These are phyloP conservation scores for Anoplius nigerrimus DNA, from an alignment of 2,888 invertebrate genomes.

Conservation along the genomic window DNA sequence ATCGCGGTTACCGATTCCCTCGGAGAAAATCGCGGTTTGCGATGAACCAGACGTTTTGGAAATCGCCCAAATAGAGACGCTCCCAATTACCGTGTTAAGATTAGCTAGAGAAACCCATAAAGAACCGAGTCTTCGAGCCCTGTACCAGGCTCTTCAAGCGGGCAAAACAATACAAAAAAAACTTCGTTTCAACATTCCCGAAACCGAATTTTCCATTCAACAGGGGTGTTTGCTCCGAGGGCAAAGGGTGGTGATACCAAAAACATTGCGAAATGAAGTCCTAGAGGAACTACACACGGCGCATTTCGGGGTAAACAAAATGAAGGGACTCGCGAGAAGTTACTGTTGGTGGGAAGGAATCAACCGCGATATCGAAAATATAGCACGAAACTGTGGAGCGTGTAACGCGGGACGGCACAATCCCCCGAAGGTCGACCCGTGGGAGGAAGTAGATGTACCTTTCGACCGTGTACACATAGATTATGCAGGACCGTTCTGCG, in stretches of 20 bases:
- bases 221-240: conserved; percentile 4
- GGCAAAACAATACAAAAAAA: neutral
- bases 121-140: neutral
- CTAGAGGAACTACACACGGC: conserved; percentile 1
- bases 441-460: neutral
- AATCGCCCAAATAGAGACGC: neutral
- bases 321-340: neutral
- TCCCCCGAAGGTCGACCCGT: no score
- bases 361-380: neutral
- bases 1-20: conserved; percentile 12
- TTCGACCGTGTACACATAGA: conserved; percentile 17
- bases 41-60: conserved; percentile 1
- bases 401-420: conserved; percentile 2
- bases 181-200: neutral
- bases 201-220: conserved; percentile 1
- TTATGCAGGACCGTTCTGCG: conserved; percentile 16
- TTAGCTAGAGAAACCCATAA: neutral
- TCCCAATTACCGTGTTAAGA: conserved; percentile 6
- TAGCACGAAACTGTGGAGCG: conserved; percentile 1
- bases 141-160: neutral
- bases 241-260: neutral
- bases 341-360: no score
- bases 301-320: conserved; percentile 5
- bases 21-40: neutral
- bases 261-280: neutral